A percentile compares a stretch with the other conserved stretches of the same genome.
These are phyloP conservation scores for Drosophila lowei DNA, from an alignment of 1,140 invertebrate species.

Conservation along the genomic window DNA sequence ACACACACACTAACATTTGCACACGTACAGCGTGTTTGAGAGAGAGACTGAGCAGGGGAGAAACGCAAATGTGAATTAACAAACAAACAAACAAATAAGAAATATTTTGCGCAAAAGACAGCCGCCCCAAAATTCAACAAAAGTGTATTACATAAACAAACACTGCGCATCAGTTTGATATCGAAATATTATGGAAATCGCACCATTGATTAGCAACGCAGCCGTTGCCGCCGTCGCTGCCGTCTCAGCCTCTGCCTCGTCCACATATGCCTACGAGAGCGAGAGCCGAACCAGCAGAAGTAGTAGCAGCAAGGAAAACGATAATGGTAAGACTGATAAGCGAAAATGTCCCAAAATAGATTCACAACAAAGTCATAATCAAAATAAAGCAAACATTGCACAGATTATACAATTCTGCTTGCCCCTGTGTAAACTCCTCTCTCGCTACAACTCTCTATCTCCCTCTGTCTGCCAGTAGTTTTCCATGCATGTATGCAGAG, in stretches of 20 bases:
- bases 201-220: conserved; percentile 66
- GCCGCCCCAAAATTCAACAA: conserved; percentile 33
- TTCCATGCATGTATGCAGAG: conserved; percentile 36
- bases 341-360: conserved; percentile 2
- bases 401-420: neutral
- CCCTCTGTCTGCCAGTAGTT: conserved; percentile 47
- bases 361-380: conserved; percentile 20
- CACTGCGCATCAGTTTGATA: conserved; percentile 15
- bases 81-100: conserved; percentile 44
- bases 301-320: conserved; percentile 52
- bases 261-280: conserved; percentile 18
- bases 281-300: conserved; percentile 32
- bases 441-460: conserved; percentile 12
- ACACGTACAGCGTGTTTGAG: conserved; percentile 3
- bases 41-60: conserved; percentile 39
- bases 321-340: conserved; percentile 63
- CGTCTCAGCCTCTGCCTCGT: conserved; percentile 40
- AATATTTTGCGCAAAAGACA: conserved; percentile 46
- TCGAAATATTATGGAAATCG: conserved; percentile 76
- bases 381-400: neutral
- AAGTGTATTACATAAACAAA: conserved; percentile 63
- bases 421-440: neutral
- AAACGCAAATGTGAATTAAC: conserved; percentile 49
- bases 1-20: conserved; percentile 18
- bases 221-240: conserved; percentile 55